These are phyloP conservation scores for Melanotaenia boesemani DNA, from an alignment of 2,797 vertebrate species.

Conservation along the genomic window DNA sequence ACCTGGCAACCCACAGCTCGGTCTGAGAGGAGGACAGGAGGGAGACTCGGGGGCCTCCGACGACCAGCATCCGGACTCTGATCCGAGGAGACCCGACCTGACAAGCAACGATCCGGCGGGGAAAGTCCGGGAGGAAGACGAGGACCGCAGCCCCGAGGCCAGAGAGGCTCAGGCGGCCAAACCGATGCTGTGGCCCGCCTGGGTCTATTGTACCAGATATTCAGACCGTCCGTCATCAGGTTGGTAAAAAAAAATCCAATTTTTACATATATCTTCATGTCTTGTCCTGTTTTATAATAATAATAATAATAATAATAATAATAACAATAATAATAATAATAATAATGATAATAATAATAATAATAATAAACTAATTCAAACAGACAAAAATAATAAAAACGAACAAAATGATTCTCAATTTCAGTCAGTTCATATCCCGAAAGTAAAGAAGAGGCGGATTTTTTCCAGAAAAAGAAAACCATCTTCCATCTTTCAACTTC, in stretches of 20 bases:
- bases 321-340: too few species aligned
- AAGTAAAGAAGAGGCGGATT: too few species aligned
- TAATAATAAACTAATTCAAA: not conserved
- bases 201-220: slow-evolving; percentile 98
- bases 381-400: too few species aligned
- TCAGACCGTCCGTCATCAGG: slow-evolving; percentile 97
- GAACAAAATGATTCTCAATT: too few species aligned
- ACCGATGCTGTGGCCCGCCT: slow-evolving; percentile 95
- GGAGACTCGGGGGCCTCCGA: slow-evolving; percentile 78
- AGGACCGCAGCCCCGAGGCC: slow-evolving; percentile 85
- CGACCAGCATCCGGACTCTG: slow-evolving; percentile 62
- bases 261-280: too few species aligned
- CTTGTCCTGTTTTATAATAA: too few species aligned
- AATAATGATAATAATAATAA: not conserved
- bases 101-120: slow-evolving; percentile 73
- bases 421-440: too few species aligned
- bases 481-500: too few species aligned
- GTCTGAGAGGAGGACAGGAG: slow-evolving; percentile 55
- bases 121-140: slow-evolving; percentile 68
- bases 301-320: not conserved
- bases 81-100: slow-evolving; percentile 74
- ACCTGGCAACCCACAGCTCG: slow-evolving; percentile 50
- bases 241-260: slow-evolving; percentile 71
- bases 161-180: slow-evolving; percentile 79
- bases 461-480: too few species aligned